A percentile compares a stretch with the other conserved stretches of the same genome.
phyloP scores from a whole-genome alignment of 2,113 vertebrate species.

The Rutilus rutilus region DNA sequence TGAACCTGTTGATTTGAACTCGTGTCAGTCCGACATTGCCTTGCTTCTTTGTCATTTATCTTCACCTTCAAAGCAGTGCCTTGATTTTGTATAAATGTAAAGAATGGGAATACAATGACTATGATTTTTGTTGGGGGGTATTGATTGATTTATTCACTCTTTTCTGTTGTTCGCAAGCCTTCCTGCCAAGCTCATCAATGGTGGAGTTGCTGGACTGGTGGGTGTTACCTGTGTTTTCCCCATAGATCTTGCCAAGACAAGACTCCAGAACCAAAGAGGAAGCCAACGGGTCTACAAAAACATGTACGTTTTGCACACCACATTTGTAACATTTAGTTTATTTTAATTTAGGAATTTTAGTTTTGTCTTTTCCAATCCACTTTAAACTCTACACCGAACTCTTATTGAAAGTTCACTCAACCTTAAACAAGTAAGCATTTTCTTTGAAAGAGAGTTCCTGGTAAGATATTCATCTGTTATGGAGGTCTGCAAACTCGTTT shows the following conservation, averaged over 20 bases:
- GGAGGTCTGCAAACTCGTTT: not conserved
- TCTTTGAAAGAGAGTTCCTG: not conserved
- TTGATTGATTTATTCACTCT: not conserved
- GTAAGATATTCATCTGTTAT: not conserved
- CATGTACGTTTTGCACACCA: constrained; percentile 70
- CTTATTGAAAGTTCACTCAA: not conserved
- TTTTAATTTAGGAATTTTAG: not conserved
- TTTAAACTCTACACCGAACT: not conserved
- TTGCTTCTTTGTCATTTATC: not conserved
- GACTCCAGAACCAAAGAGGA: constrained; percentile 83
- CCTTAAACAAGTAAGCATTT: not conserved
- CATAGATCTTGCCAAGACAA: constrained; percentile 84
- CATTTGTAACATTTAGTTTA: not conserved
- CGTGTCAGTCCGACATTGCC: not conserved
- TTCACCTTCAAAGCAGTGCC: not conserved
- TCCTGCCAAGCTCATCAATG: constrained; percentile 85
- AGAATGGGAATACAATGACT: not conserved
- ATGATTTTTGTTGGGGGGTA: not conserved
- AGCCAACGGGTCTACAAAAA: constrained; percentile 80
- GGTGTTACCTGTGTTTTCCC: constrained; percentile 87
- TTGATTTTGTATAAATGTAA: not conserved
- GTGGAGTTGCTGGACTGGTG: constrained; percentile 82
- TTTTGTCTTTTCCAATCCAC: no score
- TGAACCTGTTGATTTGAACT: not conserved
- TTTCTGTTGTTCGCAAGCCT: constrained; percentile 68